Evolutionary conservation across 2,797 vertebrate species (phyloP), one percentile per base, ranked within the genome.

Genomic region (Sandelia bainsii): DNA sequence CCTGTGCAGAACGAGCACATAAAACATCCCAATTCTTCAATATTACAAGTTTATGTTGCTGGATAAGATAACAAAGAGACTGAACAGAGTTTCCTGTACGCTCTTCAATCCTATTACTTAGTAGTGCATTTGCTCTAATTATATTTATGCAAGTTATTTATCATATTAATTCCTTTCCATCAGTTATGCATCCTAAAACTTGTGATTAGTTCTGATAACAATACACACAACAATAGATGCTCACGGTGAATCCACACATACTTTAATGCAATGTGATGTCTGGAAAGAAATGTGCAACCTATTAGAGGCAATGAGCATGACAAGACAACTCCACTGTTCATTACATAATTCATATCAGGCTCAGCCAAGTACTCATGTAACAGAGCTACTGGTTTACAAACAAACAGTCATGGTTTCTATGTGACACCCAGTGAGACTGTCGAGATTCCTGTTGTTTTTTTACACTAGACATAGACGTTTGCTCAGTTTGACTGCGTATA

Each of bases 311-410:
- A 57, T 37, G 49, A 60, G 49, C 11, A 20, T 14, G 49, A 42
- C 45, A 51, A 60, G 63, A 75, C 57, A 39, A 57, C 14, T 4
- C 60, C 13, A 62, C 62, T 45, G 46, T 77, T 81, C 1, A 69
- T 81, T 81, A 74, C 40, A 68, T 82, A 78, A 84, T 69, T 81
- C 27, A 46, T 23, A 68, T 49, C 25, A 44, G 42, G 8, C 40
- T 65, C 51, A 37, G 77, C 46, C 63, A 46, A 44, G 67, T n/a
- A 10, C 39, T 67, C 52, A 13, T 19, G 37, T 72, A 72, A 71
- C 50, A 46, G 53, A 65, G 69, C n/a, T 17, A 25, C 40, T 39
- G 27, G 42, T 10, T 62, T 58, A 76, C 54, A 59, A 53, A 65
- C 50, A 48, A 20, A 29, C 62, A 68, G 42, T 69, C 34, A 6